Evolutionary conservation across 1,140 invertebrate genomes (phyloP).

Genomic region (Rhopalosiphum padi): DNA sequence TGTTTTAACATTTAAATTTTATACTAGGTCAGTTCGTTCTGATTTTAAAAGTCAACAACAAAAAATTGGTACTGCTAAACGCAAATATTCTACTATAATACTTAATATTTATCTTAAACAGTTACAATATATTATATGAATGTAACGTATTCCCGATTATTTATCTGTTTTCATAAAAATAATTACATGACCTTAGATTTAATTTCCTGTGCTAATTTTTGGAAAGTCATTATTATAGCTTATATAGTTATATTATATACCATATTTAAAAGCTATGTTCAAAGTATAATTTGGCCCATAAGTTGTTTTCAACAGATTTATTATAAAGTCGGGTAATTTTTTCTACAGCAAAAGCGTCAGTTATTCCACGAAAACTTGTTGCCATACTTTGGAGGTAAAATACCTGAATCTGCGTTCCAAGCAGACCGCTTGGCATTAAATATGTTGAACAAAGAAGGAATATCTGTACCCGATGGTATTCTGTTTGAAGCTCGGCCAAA

Average conservation of each 20-base stretch:
- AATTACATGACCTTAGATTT: too few species aligned
- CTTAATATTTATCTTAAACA: not conserved
- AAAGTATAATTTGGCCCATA: not conserved
- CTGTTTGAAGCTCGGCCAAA: constrained; percentile 65
- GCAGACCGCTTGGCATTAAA: constrained; percentile 70
- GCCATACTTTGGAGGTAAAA: constrained; percentile 71
- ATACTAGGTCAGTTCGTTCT: too few species aligned
- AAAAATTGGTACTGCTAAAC: not conserved
- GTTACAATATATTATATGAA: too few species aligned
- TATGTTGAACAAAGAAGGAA: constrained; percentile 71
- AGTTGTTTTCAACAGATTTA: not conserved
- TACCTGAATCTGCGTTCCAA: constrained; percentile 72
- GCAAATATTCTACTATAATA: not conserved
- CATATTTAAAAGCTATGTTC: too few species aligned
- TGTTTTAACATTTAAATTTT: not conserved
- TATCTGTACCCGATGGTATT: constrained; percentile 70
- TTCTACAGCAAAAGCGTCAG: constrained; percentile 68
- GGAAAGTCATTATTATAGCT: too few species aligned
- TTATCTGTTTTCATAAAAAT: too few species aligned
- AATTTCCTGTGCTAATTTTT: too few species aligned
- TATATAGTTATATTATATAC: too few species aligned
- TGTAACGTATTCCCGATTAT: too few species aligned
- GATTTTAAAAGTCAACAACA: too few species aligned
- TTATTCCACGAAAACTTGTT: constrained; percentile 72
- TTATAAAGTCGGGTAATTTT: not conserved